These are phyloP conservation scores for Drosophila falleni DNA, from an alignment of 2,888 invertebrate species.

Conservation along the genomic window DNA sequence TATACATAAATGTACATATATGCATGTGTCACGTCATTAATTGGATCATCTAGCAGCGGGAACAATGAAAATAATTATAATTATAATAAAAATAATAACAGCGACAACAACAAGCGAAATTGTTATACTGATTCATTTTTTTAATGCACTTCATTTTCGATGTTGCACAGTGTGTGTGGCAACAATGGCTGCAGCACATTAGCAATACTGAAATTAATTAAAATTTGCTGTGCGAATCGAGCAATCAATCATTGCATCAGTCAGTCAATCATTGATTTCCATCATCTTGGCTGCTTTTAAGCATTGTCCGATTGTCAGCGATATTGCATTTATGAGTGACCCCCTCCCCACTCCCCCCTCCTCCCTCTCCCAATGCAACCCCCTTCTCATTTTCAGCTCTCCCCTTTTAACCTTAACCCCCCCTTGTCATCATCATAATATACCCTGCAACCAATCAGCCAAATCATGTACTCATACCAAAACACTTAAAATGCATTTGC, in stretches of 20 bases:
- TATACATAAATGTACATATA: background rate
- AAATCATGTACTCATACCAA: conserved; percentile 25
- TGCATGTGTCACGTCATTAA: conserved; percentile 55
- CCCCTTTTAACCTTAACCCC: background rate
- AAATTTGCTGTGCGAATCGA: conserved; percentile 26
- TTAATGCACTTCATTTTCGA: conserved; percentile 36
- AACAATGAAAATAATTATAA: conserved; percentile 37
- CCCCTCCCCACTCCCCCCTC: background rate
- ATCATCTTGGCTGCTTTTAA: conserved; percentile 29
- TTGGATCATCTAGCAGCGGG: conserved; percentile 67
- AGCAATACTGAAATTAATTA: conserved; percentile 46
- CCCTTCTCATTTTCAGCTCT: background rate
- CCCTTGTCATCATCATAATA: background rate
- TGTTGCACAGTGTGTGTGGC: conserved; percentile 13
- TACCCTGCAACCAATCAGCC: conserved; percentile 12
- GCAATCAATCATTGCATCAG: conserved; percentile 9
- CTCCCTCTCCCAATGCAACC: background rate
- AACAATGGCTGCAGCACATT: conserved; percentile 19
- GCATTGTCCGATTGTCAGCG: conserved; percentile 37
- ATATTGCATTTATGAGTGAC: conserved; percentile 21
- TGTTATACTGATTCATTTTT: conserved; percentile 45
- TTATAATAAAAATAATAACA: conserved; percentile 22
- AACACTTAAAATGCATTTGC: conserved; percentile 46
- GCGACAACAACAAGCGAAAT: conserved; percentile 15
- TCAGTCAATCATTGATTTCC: conserved; percentile 20